Base-by-base conservation (phyloP, 2,888 invertebrate genomes). In the Chrysolina oricalcia region DNA sequence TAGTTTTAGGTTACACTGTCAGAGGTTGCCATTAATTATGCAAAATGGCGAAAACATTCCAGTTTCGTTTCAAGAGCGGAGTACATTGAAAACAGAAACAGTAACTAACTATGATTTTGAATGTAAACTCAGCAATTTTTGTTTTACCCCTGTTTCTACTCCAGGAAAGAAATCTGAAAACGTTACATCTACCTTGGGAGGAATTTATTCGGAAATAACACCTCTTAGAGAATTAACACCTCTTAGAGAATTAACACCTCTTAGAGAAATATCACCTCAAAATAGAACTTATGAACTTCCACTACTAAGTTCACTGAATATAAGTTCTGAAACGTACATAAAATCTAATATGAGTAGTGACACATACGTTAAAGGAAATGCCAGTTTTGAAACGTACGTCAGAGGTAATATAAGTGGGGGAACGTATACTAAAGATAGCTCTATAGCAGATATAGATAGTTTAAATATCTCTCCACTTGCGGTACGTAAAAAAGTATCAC, bases 381-480 rank as follows among this genome's bases (percentile, higher is more conserved):
- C 68, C 17, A 70, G 73, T 65, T 73, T 71, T 1, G 91, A 91
- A 79, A 91, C 91, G 0, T 92, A 89, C 77, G 90, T 90, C 8
- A 91, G 91, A 84, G 81, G 78, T 8, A 90, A 91, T 50, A 41
- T 81, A 11, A 85, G 83, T 71, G 77, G 81, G 19, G 83, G 79
- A 35, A 86, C 86, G 23, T 86, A 83, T 65, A 80, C 84, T 13
- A 86, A 85, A 78, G 83, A 82, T 35, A 76, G 19, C 23, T 80
- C 79, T 15, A 23, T 80, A 27, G 80, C 71, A 4, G 70, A 81
- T 17, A 43, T 79, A 41, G 70, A 62, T 15, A 73, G 79, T 65
- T 70, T 81, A 73, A 88, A 87, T 53, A 2, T 75, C 8, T 75
- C 75, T 9, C 75, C 75, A 8, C 27, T 68, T 3, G 15, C 15